Percentiles rank a stretch among this genome's conserved stretches.
These are phyloP conservation scores for Planococcus citri DNA, from an alignment of 1,140 invertebrate genomes.

Conservation along the genomic window DNA sequence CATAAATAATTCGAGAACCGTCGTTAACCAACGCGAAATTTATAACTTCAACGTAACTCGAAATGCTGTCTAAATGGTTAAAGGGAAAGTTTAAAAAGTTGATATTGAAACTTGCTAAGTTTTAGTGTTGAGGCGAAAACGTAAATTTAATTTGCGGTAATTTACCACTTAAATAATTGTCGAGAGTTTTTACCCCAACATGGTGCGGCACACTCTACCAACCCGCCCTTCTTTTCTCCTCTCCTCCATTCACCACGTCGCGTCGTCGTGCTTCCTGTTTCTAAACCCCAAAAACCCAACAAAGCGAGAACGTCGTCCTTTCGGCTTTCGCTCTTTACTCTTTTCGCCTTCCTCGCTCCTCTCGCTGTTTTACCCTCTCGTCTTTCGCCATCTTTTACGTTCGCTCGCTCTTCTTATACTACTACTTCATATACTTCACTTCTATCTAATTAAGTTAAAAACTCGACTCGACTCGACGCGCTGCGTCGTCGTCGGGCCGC, in stretches of 20 bases:
- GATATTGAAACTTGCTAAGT: not conserved
- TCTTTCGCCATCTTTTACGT: too few relatives aligned
- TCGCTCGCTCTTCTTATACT: not conserved
- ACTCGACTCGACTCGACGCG: too few relatives aligned
- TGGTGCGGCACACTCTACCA: too few relatives aligned
- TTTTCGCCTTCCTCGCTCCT: not conserved
- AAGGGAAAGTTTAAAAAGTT: not conserved
- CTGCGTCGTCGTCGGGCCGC: too few relatives aligned
- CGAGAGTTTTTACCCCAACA: not conserved
- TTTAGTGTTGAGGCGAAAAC: not conserved
- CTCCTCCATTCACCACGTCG: too few relatives aligned
- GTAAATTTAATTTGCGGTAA: conserved; percentile 2
- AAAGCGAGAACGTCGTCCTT: not conserved
- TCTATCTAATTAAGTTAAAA: not conserved
- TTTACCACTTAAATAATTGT: conserved; percentile 4
- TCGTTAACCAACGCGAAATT: not conserved
- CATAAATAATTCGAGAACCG: not conserved
- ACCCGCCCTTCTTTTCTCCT: too few relatives aligned
- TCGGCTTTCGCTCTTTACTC: not conserved
- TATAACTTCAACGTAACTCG: not conserved
- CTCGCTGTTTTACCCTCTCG: too few relatives aligned
- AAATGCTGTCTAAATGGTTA: too few relatives aligned
- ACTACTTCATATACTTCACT: too few relatives aligned
- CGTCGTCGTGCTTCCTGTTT: too few relatives aligned
- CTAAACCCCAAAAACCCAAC: too few relatives aligned